These are phyloP conservation scores for Platerodrilus igneus DNA, from an alignment of 2,888 invertebrate genomes.

Conservation along the genomic window DNA sequence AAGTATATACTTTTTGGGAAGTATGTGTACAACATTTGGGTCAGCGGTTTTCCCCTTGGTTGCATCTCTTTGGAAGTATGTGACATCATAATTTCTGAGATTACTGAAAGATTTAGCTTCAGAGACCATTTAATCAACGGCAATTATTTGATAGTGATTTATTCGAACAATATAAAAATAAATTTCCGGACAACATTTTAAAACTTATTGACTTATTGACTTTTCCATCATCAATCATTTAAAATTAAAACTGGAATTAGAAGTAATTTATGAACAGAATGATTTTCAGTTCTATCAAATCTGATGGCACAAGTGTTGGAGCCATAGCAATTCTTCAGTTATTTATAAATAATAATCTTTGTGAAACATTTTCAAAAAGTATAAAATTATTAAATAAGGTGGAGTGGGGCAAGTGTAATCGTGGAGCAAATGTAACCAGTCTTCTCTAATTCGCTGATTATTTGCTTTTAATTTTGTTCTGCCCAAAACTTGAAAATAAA, in stretches of 20 bases:
- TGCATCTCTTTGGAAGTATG: constrained; percentile 16
- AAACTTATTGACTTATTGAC: neutral
- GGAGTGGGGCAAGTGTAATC: too few species aligned
- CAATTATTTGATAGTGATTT: constrained; percentile 9
- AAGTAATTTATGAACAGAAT: constrained; percentile 7
- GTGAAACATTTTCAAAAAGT: constrained; percentile 3
- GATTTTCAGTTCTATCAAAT: too few species aligned
- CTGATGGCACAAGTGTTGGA: constrained; percentile 5
- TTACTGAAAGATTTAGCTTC: constrained; percentile 14
- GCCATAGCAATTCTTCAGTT: constrained; percentile 12
- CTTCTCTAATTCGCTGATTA: too few species aligned
- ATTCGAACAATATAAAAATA: constrained; percentile 8
- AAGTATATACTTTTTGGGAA: too few species aligned
- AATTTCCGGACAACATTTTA: constrained; percentile 5
- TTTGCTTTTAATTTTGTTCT: too few species aligned
- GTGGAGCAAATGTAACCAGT: too few species aligned
- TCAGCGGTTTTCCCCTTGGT: too few species aligned
- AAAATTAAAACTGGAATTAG: constrained; percentile 4
- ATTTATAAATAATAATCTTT: constrained; percentile 11
- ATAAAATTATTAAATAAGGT: constrained; percentile 8
- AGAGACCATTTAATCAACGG: constrained; percentile 15
- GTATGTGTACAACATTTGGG: too few species aligned
- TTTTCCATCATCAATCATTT: constrained; percentile 1
- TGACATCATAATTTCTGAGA: constrained; percentile 16
- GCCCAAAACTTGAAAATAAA: too few species aligned